Base-by-base conservation (phyloP, 2,113 vertebrate species). In the Xenopus borealis region DNA sequence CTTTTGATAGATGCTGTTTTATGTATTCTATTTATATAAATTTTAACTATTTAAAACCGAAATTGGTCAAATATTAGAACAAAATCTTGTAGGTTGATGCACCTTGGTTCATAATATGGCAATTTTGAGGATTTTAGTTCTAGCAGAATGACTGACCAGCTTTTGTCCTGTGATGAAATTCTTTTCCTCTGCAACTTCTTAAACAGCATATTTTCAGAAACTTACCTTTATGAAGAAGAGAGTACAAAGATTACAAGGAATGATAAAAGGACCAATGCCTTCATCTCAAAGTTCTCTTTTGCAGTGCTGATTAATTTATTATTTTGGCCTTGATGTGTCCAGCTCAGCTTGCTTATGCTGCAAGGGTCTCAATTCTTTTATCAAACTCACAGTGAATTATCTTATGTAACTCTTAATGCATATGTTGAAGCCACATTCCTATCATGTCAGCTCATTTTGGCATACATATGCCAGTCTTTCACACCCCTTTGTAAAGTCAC, bases 371-470 rank as follows among this genome's bases (percentile, higher is more conserved):
- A 4, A 12, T 58, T 7, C 18, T 58, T n/a, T 16, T 58, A 9
- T 16, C 55, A 16, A 1, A 10, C 17, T 58, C 55, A 6, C 55
- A 8, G 17, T 10, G 33, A 18, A 44, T 69, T 52, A 62, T 17
- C 57, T 69, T 75, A 44, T 68, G 58, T 75, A 69, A 69, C 47
- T 23, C 5, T 19, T 47, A 23, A 18, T 46, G 12, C 47, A 50
- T 50, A 50, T 1, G 11, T 1, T 1, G 14, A 50, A 9, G 44
- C 66, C 73, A 75, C 16, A 69, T 75, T 75, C 73, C 47, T 68
- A 5, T 20, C 16, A 45, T 12, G 55, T 68, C 64, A 62, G 55
- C 53, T 75, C 53, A 75, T 68, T 27, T 69, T 75, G 57, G 73
- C 12, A 63, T 11, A 58, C 10, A 69, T 20, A 27, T 59, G 19